Conservation (phyloP, 2,888 invertebrate genomes). For the Thymelicus lineola region DNA sequence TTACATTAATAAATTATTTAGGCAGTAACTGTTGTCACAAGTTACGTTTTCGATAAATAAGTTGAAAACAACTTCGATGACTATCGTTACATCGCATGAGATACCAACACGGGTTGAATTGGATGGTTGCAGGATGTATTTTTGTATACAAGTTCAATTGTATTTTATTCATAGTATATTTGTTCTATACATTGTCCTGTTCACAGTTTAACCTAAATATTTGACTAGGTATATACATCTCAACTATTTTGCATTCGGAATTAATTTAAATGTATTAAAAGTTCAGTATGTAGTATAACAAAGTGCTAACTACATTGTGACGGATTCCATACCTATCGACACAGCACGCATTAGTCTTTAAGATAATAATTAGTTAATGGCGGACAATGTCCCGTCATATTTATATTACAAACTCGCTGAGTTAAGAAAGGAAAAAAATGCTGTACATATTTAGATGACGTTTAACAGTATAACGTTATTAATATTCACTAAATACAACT, state of each 20-base stretch:
- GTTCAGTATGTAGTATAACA: background rate
- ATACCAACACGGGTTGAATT: background rate
- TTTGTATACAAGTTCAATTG: background rate
- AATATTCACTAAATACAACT: slow-evolving; percentile 10
- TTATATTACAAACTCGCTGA: background rate
- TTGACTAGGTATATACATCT: slow-evolving; percentile 31
- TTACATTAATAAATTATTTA: too few species aligned
- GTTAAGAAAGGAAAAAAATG: background rate
- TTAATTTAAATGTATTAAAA: slow-evolving; percentile 12
- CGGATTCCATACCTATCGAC: slow-evolving; percentile 10
- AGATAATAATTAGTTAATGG: background rate
- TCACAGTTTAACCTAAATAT: slow-evolving; percentile 26
- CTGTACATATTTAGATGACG: slow-evolving; percentile 4
- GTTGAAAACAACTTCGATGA: too few species aligned
- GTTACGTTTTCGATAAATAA: too few species aligned
- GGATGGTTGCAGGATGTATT: slow-evolving; percentile 1
- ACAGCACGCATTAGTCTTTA: slow-evolving; percentile 13
- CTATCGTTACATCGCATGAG: too few species aligned
- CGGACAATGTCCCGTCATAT: slow-evolving; percentile 7
- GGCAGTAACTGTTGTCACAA: too few species aligned
- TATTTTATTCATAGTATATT: background rate
- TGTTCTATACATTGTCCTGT: background rate
- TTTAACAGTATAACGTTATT: slow-evolving; percentile 10
- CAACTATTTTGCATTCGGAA: slow-evolving; percentile 7
- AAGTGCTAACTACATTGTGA: slow-evolving; percentile 13